A percentile compares a stretch with the other conserved stretches of the same genome.
These are phyloP conservation scores for Stegodyphus mimosarum DNA, from an alignment of 1,140 invertebrate genomes.

Conservation along the genomic window DNA sequence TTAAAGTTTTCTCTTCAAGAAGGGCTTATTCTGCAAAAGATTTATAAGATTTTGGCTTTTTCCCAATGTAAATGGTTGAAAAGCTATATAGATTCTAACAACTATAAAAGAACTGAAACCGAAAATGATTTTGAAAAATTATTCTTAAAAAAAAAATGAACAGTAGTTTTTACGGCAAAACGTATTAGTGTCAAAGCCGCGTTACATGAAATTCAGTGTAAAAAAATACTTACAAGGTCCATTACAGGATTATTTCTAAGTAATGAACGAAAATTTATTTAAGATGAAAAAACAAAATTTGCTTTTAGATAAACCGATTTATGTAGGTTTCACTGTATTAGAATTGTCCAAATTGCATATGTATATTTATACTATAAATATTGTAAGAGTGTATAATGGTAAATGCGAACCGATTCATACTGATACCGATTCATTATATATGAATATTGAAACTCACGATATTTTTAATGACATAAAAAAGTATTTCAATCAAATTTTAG, in stretches of 20 bases:
- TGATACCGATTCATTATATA: background rate
- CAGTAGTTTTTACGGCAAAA: conserved; percentile 71
- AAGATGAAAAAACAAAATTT: conserved; percentile 57
- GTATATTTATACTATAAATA: background rate
- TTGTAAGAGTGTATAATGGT: background rate
- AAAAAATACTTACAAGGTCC: conserved; percentile 64
- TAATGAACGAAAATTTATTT: conserved; percentile 59
- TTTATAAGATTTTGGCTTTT: conserved; percentile 70
- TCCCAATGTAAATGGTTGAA: conserved; percentile 70
- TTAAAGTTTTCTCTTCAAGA: conserved; percentile 68
- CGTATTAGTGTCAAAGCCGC: conserved; percentile 68
- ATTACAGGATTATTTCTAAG: conserved; percentile 39
- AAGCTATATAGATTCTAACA: conserved; percentile 69
- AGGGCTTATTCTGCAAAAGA: conserved; percentile 69
- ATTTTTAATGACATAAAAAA: background rate
- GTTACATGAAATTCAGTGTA: conserved; percentile 65
- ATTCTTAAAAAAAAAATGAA: conserved; percentile 69
- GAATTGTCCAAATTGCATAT: background rate
- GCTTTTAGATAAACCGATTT: conserved; percentile 63
- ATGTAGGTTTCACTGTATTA: conserved; percentile 24
- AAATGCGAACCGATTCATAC: background rate
- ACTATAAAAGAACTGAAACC: conserved; percentile 62
- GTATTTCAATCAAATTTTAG: background rate
- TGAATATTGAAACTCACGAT: background rate
- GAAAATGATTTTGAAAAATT: conserved; percentile 64